Evolutionary conservation across 2,797 vertebrate genomes (phyloP), one percentile per base, ranked within the genome.

Genomic region (Agapornis canus): DNA sequence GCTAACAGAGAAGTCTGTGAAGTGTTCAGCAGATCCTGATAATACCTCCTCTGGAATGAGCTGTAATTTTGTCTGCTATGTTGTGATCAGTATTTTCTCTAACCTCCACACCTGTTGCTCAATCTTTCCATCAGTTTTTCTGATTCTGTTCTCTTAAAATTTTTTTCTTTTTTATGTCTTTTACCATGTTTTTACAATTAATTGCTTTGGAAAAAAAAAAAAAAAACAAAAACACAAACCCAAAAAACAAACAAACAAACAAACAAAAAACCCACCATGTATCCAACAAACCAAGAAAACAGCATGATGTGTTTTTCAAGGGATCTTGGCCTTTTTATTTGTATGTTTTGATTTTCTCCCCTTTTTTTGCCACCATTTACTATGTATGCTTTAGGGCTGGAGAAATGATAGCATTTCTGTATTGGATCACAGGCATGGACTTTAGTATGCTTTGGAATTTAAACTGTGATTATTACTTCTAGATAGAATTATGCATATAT

Each of bases 11-110:
- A 59, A 82, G 17, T 14, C 39, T 76, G 19, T 82, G 43, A 23
- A 43, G 29, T 20, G 14, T 3, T 54, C 72, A 89, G 31, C 32
- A 89, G 37, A 68, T 87, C 63, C 49, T 63, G 59, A 54, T 22
- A 86, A 40, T 71, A 78, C 59, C 86, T 91, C 22, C 15, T 47
- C 32, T 8, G 3, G 35, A 86, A 88, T 14, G 4, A 61, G 12
- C 9, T 61, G 10, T 5, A 5, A 11, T 59, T 61, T 61, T 80
- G 29, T 10, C 16, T 80, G 7, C 16, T 47, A 6, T 75, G 54
- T 71, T 82, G n/a, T 78, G 52, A 88, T 83, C 31, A 47, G 47
- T 80, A 63, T 75, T 94, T 91, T 57, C 57, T 95, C 69, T 45
- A 75, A 13, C 23, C 13, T 82, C 57, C 35, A 52, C 25, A 10